Evolutionary conservation across 2,113 vertebrate species (phyloP), one percentile per base, ranked within the genome.

Genomic region (Nannobrachium achirus): DNA sequence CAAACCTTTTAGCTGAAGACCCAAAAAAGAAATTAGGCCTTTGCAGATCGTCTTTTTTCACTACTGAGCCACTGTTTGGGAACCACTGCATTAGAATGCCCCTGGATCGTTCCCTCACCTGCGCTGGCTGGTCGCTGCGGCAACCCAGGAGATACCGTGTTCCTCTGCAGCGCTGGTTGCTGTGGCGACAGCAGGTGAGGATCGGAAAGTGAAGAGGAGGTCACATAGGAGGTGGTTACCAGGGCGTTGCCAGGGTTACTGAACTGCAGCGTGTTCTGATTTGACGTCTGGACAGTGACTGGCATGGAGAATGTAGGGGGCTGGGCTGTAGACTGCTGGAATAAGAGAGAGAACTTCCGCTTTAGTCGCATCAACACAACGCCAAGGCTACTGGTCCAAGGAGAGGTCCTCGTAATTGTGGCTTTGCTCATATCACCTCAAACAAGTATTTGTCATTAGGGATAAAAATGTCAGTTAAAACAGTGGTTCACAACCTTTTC

Each of bases 301-400:
- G 98, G 98, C 96, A 99, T 97, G 89, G 96, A 95, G 49, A 99
- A 99, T 52, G 96, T 97, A 6, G 97, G 94, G 25, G 95, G 89
- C n/a, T 94, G 95, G 84, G 97, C 95, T 66, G 96, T 77, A 14
- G 97, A 96, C 95, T 98, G 91, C 89, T 85, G 88, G 13, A 39
- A 11, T 15, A 2, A 51, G 7, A 51, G 15, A 5, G 49, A 8
- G 7, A 9, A 51, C 6, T 40, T 69, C 1, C 44, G 19, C 41
- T 52, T 53, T 41, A 7, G 25, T 6, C 53, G 5, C 4, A 33
- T 18, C 7, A 1, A 5, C 18, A 40, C 13, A 38, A n/a, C 25
- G 14, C 20, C 25, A 33, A 1, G 3, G 25, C 25, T 33, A 33
- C 25, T 33, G 25, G 25, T 33, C 25, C 25, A 4, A 33, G 25